phyloP scores from a whole-genome alignment of 2,888 invertebrate genomes.

The Catocala sponsa region DNA sequence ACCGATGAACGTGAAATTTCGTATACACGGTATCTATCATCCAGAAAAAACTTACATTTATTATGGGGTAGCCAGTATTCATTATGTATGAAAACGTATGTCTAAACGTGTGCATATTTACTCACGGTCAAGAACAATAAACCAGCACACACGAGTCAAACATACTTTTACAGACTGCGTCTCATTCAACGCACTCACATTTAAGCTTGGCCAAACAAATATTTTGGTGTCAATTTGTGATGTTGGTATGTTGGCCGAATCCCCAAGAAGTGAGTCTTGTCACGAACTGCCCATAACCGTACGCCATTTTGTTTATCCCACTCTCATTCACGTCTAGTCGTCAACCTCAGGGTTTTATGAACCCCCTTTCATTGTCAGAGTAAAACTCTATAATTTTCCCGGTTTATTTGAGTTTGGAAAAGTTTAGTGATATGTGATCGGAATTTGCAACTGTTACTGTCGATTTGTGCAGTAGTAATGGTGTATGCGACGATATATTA shows the following conservation, averaged over 20 bases:
- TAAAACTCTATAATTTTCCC: constrained; percentile 4
- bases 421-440: constrained; percentile 2
- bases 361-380: constrained; percentile 19
- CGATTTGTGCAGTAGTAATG: not conserved
- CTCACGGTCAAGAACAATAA: not conserved
- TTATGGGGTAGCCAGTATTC: too few relatives aligned
- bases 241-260: constrained; percentile 17
- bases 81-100: too few relatives aligned
- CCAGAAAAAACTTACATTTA: too few relatives aligned
- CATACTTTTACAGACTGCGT: constrained; percentile 7
- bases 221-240: constrained; percentile 27
- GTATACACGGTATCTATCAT: too few relatives aligned
- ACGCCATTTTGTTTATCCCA: constrained; percentile 29
- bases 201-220: constrained; percentile 15
- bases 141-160: not conserved
- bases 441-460: not conserved
- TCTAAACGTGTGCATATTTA: not conserved
- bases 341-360: constrained; percentile 37
- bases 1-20: too few relatives aligned
- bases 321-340: constrained; percentile 27
- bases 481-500: not conserved
- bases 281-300: constrained; percentile 38
- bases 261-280: constrained; percentile 30
- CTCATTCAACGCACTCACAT: constrained; percentile 19
- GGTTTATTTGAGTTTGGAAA: constrained; percentile 13